These are phyloP conservation scores for Coelogynopora nodosa DNA, from an alignment of 2,888 invertebrate genomes.

Conservation along the genomic window DNA sequence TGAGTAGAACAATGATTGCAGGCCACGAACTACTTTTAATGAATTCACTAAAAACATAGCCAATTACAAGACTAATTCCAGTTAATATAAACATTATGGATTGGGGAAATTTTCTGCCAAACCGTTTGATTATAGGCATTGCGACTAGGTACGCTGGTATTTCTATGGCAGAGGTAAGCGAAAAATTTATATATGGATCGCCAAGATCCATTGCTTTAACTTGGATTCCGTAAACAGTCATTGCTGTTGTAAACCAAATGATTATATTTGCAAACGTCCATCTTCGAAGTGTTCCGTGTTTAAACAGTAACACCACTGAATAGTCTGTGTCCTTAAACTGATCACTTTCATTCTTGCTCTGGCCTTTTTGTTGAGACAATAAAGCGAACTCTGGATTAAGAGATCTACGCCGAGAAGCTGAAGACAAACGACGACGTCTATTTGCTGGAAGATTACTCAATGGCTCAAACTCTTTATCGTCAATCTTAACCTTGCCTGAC, in stretches of 20 bases:
- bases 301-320: neutral
- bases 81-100: neutral
- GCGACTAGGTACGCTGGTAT: constrained; percentile 32
- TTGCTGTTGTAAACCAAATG: constrained; percentile 38
- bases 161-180: constrained; percentile 13
- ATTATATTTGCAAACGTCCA: neutral
- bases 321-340: neutral
- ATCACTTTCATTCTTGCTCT: neutral
- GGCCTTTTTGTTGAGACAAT: neutral
- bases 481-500: neutral
- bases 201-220: constrained; percentile 19
- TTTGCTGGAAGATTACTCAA: neutral
- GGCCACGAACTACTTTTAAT: neutral
- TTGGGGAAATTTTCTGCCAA: constrained; percentile 7
- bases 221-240: constrained; percentile 5
- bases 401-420: neutral
- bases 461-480: neutral
- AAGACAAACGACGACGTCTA: neutral
- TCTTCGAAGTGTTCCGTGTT: neutral
- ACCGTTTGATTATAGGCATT: constrained; percentile 14
- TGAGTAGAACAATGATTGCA: constrained; percentile 24
- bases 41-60: constrained; percentile 19
- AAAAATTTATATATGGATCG: constrained; percentile 33
- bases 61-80: neutral
- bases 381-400: neutral